Conservation (phyloP, 2,888 invertebrate genomes). For the Plebejus anna region DNA sequence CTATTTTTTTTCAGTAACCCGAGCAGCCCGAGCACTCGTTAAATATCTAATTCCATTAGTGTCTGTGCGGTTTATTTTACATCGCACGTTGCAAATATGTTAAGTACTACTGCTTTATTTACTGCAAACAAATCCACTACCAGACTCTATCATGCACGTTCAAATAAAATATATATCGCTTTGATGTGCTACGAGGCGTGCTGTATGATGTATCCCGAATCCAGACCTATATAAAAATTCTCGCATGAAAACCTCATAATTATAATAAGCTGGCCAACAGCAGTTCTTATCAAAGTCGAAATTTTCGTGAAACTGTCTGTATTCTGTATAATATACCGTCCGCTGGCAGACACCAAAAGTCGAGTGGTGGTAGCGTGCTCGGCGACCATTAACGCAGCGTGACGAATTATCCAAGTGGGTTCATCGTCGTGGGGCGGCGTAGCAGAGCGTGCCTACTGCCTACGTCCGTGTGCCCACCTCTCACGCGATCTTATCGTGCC, state of each 20-base stretch:
- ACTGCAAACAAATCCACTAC: not conserved
- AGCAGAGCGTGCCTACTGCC: constrained; percentile 47
- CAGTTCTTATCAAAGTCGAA: not conserved
- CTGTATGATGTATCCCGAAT: not conserved
- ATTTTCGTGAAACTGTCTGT: not conserved
- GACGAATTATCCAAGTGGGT: constrained; percentile 68
- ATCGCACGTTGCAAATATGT: constrained; percentile 24
- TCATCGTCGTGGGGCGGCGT: constrained; percentile 44
- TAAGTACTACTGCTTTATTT: constrained; percentile 18
- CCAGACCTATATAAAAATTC: not conserved
- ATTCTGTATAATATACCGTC: not conserved
- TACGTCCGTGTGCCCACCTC: constrained; percentile 61
- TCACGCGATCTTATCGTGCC: constrained; percentile 77
- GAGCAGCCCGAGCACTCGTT: constrained; percentile 43
- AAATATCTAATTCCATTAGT: constrained; percentile 31
- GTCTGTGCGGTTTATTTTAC: constrained; percentile 12
- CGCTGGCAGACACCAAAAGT: constrained; percentile 60
- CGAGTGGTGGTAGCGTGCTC: constrained; percentile 71
- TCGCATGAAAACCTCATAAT: not conserved
- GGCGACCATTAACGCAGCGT: constrained; percentile 76
- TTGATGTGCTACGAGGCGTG: not conserved
- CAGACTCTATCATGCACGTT: not conserved
- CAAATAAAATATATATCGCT: not conserved
- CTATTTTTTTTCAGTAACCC: constrained; percentile 46
- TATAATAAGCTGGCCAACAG: not conserved